Evolutionary conservation across 1,140 invertebrate genomes (phyloP).

Genomic region (Callitettix versicolor): DNA sequence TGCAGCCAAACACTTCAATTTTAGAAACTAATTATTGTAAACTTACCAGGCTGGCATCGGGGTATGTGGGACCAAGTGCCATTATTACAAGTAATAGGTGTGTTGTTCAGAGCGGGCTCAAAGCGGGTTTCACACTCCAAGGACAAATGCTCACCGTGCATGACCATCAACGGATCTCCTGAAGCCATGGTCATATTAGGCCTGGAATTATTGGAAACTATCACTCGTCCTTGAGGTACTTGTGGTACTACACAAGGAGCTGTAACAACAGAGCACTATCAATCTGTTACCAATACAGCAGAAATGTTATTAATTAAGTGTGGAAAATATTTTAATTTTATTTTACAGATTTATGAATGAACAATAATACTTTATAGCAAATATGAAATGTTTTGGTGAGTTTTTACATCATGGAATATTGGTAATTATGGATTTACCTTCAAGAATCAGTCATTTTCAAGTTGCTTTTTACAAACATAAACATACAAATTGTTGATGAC

Average conservation of each 20-base stretch:
- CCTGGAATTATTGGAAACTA: conserved; percentile 18
- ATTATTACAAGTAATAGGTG: conserved; percentile 78
- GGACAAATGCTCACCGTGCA: conserved; percentile 73
- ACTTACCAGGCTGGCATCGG: conserved; percentile 62
- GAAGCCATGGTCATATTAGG: conserved; percentile 10
- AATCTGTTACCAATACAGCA: no score
- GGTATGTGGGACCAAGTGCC: conserved; percentile 93
- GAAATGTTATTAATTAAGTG: no score
- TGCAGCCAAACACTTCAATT: no score
- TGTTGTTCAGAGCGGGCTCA: conserved; percentile 67
- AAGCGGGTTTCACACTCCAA: conserved; percentile 81
- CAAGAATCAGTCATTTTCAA: no score
- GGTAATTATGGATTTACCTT: no score
- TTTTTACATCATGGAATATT: no score
- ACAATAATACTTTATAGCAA: no score
- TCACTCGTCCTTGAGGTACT: conserved; percentile 71
- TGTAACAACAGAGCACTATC: conserved; percentile 31
- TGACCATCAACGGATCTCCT: conserved; percentile 42
- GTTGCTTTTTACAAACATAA: no score
- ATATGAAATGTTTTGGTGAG: no score
- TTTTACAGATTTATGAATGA: no score
- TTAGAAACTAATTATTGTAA: not conserved
- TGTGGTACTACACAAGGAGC: conserved; percentile 86
- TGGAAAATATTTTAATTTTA: no score
- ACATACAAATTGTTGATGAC: no score